phyloP scores from a whole-genome alignment of 2,888 invertebrate species.

The Geotrupes spiniger region DNA sequence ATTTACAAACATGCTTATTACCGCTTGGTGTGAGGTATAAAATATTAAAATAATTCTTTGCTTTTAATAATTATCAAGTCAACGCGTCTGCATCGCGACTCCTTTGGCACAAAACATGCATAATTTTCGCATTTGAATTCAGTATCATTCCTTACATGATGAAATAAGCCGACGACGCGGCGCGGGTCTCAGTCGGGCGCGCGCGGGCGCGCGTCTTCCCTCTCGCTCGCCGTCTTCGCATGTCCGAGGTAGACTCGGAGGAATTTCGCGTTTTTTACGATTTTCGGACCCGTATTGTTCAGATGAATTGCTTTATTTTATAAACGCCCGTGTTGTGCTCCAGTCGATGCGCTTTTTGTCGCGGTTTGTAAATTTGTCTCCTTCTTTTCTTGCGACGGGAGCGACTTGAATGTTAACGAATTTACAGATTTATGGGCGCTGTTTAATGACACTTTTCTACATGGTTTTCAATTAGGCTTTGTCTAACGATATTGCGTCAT shows the following conservation, averaged over 20 bases:
- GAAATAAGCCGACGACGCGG: not conserved
- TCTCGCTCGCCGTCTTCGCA: not conserved
- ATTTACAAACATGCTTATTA: slow-evolving; percentile 37
- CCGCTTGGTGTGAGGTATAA: slow-evolving; percentile 41
- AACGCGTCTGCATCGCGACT: slow-evolving; percentile 27
- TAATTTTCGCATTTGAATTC: slow-evolving; percentile 20
- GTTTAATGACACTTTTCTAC: too few relatives aligned
- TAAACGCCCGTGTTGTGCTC: slow-evolving; percentile 1
- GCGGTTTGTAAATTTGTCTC: slow-evolving; percentile 13
- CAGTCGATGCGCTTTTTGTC: not conserved
- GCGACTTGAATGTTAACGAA: slow-evolving; percentile 10
- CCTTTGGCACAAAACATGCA: slow-evolving; percentile 8
- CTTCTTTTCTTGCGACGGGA: not conserved
- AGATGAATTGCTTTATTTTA: slow-evolving; percentile 13
- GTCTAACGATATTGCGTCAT: too few relatives aligned
- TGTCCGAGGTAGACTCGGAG: slow-evolving; percentile 2
- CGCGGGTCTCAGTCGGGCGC: slow-evolving; percentile 5
- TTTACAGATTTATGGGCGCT: too few relatives aligned
- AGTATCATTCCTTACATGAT: slow-evolving; percentile 1
- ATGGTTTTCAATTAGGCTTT: too few relatives aligned
- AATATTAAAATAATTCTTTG: slow-evolving; percentile 43
- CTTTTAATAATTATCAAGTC: slow-evolving; percentile 44
- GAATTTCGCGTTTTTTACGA: slow-evolving; percentile 7
- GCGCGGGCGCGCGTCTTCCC: not conserved
- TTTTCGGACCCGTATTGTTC: slow-evolving; percentile 2